Conservation (phyloP, 1,140 invertebrate genomes). For the Camponotus vicinus region DNA sequence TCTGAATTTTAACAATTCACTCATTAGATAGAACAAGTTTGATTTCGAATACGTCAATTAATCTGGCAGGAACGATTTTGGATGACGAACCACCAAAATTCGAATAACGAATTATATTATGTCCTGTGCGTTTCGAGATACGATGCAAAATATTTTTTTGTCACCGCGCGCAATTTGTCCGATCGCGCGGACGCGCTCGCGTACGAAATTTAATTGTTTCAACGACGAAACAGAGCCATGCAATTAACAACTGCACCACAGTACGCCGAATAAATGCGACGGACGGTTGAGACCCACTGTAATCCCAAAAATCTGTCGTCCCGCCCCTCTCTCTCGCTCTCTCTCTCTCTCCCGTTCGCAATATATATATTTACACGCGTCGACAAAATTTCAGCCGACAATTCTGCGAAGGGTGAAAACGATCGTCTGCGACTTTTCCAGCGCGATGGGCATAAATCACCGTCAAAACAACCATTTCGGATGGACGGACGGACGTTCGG, state of each 20-base stretch:
- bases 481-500: neutral
- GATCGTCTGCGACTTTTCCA: slow-evolving; percentile 51
- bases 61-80: neutral
- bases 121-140: neutral
- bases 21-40: slow-evolving; percentile 22
- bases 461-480: slow-evolving; percentile 48
- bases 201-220: slow-evolving; percentile 54
- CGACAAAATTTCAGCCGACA: slow-evolving; percentile 41
- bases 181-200: slow-evolving; percentile 6
- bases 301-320: slow-evolving; percentile 61
- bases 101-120: slow-evolving; percentile 53
- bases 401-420: slow-evolving; percentile 50
- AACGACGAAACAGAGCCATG: slow-evolving; percentile 50
- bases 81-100: slow-evolving; percentile 33
- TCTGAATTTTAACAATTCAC: slow-evolving; percentile 23
- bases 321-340: too few species aligned
- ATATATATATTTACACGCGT: slow-evolving; percentile 3
- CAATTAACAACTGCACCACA: slow-evolving; percentile 52
- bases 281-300: slow-evolving; percentile 53
- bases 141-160: slow-evolving; percentile 31
- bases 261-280: slow-evolving; percentile 21
- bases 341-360: too few species aligned
- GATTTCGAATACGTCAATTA: slow-evolving; percentile 46
- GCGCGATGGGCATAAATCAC: slow-evolving; percentile 66
- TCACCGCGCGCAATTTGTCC: slow-evolving; percentile 36